Percentiles rank a stretch among this genome's conserved stretches.
These are phyloP conservation scores for Phalacrocorax pelagicus DNA, from an alignment of 2,113 vertebrate genomes.

Conservation along the genomic window DNA sequence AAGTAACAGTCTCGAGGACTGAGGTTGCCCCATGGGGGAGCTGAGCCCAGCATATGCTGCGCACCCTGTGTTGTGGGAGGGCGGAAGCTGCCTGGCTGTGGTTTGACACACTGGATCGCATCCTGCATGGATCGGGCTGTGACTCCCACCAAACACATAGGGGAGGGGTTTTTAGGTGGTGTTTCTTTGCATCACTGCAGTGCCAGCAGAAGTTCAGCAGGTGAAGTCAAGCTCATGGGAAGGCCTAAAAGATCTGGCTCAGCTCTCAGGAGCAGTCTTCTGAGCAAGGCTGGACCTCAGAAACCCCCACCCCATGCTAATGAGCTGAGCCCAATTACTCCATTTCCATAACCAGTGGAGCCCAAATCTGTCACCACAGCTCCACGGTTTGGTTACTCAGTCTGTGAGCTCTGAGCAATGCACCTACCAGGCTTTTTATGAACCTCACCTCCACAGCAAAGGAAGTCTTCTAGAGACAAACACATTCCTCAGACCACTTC, in stretches of 20 bases:
- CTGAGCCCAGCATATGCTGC: rapidly evolving
- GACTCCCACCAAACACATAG: rapidly evolving
- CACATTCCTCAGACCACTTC: background rate
- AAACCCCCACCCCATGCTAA: background rate
- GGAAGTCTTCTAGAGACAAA: background rate
- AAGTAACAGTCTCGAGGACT: background rate
- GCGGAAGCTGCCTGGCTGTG: rapidly evolving
- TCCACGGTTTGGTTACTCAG: background rate
- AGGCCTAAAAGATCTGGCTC: background rate
- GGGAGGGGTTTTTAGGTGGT: rapidly evolving
- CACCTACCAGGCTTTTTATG: background rate
- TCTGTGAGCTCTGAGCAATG: rapidly evolving
- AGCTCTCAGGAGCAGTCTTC: background rate
- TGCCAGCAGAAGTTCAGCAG: background rate
- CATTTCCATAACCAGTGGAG: background rate
- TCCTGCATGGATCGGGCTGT: rapidly evolving
- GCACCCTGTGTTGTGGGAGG: rapidly evolving
- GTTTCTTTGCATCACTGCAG: rapidly evolving
- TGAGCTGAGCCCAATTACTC: background rate
- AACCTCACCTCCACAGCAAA: background rate
- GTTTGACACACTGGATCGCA: rapidly evolving
- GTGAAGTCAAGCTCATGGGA: background rate
- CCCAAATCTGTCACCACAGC: rapidly evolving
- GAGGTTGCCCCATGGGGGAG: rapidly evolving
- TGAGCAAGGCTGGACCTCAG: background rate